Base-by-base conservation (phyloP, 2,888 invertebrate genomes). In the Punctoribates punctum region DNA sequence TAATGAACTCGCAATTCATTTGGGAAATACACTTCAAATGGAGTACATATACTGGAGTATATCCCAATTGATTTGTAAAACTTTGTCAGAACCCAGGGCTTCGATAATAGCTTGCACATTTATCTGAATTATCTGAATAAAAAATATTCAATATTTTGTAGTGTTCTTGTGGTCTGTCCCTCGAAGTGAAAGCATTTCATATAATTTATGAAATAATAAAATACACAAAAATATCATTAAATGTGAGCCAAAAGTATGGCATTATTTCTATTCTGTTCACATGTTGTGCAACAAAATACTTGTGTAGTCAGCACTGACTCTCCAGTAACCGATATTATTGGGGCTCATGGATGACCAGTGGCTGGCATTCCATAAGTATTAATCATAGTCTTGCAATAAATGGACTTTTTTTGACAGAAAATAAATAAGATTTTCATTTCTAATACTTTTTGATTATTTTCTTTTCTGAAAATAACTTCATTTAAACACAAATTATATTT, bases 1-100 rank as follows among this genome's bases (percentile, higher is more conserved):
- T 54, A 54, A 54, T 54, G 54, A 54, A 54, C 54, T 54, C 34
- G 54, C 54, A 54, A 54, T 54, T 54, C 54, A 54, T 54, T 54
- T 17, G 54, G 54, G 54, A 54, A 17, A 8, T 17, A 54, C 54
- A 54, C 54, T 54, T 54, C 54, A 54, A 17, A 20, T 20, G 20
- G n/a, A 54, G 1, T 6, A 20, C n/a, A 54, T n/a, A n/a, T n/a
- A n/a, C n/a, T n/a, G n/a, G n/a, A n/a, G n/a, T 20, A 54, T 54
- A 54, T 54, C 6, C 48, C 54, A 20, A 54, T 54, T 20, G 54
- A 54, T 54, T 54, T n/a, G 54, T 20, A 54, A 17, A 54, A 20
- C 54, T 54, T 6, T n/a, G 20, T 20, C 54, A 17, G 20, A 54
- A n/a, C 20, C 8, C 8, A 34, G n/a, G n/a, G n/a, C n/a, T 8